Conservation (phyloP, 2,113 vertebrate species). For the Sarotherodon lohbergeri region DNA sequence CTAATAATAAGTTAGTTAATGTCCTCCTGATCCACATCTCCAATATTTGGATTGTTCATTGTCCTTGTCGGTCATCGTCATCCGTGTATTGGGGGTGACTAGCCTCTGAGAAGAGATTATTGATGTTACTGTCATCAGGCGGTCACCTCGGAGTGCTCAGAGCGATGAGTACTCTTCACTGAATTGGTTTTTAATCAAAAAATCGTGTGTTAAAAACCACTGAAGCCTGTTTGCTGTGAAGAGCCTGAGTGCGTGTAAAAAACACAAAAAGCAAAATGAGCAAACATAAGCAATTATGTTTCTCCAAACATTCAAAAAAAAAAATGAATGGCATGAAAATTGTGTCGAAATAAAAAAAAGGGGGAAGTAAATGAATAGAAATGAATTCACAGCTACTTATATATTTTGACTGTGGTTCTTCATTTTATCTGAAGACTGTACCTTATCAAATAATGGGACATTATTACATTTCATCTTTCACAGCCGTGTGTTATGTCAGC, state of each 20-base stretch:
- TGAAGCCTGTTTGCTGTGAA: not conserved
- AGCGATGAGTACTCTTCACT: conserved; percentile 30
- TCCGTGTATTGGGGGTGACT: not conserved
- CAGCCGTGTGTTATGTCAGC: not conserved
- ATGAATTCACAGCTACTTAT: not conserved
- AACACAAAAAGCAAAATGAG: not conserved
- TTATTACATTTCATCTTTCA: not conserved
- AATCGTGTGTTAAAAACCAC: conserved; percentile 32
- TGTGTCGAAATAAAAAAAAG: not conserved
- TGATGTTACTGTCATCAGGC: conserved; percentile 47
- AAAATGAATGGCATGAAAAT: not conserved
- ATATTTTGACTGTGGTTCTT: not conserved
- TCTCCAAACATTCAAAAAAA: not conserved
- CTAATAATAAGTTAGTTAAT: conserved; percentile 25
- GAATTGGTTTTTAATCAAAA: conserved; percentile 60
- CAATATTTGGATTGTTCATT: conserved; percentile 45
- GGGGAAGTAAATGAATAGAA: not conserved
- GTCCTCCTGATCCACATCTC: conserved; percentile 31
- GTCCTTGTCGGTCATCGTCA: conserved; percentile 53
- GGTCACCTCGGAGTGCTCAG: conserved; percentile 32
- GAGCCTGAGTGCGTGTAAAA: not conserved
- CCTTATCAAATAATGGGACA: not conserved
- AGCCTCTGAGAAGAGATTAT: conserved; percentile 38
- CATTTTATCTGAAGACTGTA: not conserved
- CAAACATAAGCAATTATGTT: conserved; percentile 6